These are phyloP conservation scores for Cirrhinus mrigala DNA, from an alignment of 2,797 vertebrate species.

Conservation along the genomic window DNA sequence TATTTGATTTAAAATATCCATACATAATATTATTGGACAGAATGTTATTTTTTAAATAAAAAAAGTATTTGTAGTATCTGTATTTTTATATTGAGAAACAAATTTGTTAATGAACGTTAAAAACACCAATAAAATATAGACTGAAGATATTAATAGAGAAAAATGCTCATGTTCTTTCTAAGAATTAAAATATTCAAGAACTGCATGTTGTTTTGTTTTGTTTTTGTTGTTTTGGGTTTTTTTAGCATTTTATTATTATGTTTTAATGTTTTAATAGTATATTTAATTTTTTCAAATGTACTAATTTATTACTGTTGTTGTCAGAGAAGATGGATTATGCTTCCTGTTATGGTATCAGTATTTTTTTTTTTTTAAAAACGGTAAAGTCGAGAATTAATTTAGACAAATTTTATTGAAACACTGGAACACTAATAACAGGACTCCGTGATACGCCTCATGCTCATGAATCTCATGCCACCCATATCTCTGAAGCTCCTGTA, in stretches of 20 bases:
- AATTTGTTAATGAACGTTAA: neutral
- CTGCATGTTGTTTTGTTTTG: neutral
- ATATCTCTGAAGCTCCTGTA: slow-evolving; percentile 61
- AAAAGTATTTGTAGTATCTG: neutral
- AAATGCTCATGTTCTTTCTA: neutral
- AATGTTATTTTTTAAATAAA: neutral
- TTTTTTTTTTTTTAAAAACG: neutral
- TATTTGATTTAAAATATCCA: neutral
- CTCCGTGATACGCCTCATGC: slow-evolving; percentile 57
- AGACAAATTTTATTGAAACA: neutral
- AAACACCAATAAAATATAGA: neutral
- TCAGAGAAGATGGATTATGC: neutral
- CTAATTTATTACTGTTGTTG: neutral
- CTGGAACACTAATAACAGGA: slow-evolving; percentile 28
- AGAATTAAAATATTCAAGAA: neutral
- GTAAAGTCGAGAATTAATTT: neutral
- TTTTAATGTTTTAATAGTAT: neutral
- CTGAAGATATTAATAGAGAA: neutral
- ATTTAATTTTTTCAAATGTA: neutral
- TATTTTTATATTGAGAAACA: neutral
- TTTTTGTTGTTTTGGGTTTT: neutral
- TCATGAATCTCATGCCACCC: slow-evolving; percentile 60
- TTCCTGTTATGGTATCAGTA: no score
- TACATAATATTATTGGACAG: neutral
- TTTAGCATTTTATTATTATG: neutral